phyloP scores from a whole-genome alignment of 2,113 vertebrate species.

The Cepphus grylle region DNA sequence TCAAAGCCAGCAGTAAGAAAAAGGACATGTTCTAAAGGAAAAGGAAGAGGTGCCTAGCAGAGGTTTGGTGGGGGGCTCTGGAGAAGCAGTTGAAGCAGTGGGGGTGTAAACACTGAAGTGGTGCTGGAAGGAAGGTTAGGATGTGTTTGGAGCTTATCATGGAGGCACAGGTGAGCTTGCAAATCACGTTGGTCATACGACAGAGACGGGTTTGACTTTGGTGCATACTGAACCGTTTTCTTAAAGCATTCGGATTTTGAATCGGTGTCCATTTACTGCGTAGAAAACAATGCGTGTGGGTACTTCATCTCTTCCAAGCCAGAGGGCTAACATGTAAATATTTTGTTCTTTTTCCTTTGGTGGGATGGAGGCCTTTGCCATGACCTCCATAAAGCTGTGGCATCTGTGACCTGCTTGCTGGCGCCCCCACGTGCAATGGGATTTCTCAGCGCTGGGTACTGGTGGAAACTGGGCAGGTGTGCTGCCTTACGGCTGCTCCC shows the following conservation, averaged over 20 bases:
- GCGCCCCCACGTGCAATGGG: not conserved
- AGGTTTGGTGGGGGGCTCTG: not conserved
- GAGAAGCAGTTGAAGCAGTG: not conserved
- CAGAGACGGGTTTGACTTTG: not conserved
- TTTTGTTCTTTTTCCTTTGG: not conserved
- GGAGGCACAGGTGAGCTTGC: not conserved
- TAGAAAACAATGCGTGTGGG: not conserved
- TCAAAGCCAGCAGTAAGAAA: not conserved
- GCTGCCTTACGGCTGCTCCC: rapidly evolving
- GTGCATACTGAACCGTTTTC: not conserved
- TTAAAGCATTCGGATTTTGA: not conserved
- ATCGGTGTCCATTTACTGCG: not conserved
- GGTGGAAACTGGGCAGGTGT: not conserved
- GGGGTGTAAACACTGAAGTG: not conserved
- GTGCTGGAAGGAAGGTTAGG: not conserved
- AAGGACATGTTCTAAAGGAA: not conserved
- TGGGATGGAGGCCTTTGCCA: not conserved
- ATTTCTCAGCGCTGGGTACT: not conserved
- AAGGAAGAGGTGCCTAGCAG: not conserved
- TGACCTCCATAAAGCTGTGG: not conserved
- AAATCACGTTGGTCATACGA: not conserved
- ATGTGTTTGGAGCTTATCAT: not conserved
- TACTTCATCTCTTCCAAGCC: not conserved
- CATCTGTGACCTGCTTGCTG: not conserved
- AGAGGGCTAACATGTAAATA: not conserved